Conservation (phyloP, 2,888 invertebrate genomes). For the Rotaria macrura region DNA sequence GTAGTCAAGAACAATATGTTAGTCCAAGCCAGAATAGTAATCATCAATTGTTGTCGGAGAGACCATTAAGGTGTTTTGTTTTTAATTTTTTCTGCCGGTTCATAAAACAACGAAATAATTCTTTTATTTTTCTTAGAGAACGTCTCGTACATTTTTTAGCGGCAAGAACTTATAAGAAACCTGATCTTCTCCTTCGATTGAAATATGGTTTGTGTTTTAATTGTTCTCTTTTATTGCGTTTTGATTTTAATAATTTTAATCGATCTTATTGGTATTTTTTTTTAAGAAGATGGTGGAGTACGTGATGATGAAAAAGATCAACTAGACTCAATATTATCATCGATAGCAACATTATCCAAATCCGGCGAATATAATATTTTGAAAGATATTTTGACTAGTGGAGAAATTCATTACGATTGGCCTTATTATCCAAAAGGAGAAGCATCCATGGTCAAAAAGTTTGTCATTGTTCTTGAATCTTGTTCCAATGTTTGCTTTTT, state of each 20-base stretch:
- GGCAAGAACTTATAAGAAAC: neutral
- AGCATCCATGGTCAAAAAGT: neutral
- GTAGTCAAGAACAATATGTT: neutral
- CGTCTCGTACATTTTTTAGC: neutral
- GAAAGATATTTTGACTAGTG: neutral
- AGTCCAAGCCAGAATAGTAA: neutral
- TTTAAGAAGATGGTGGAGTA: neutral
- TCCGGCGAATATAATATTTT: neutral
- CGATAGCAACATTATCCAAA: neutral
- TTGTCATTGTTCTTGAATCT: neutral
- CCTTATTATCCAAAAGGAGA: neutral
- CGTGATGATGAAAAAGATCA: neutral
- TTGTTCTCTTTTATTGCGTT: too few relatives aligned
- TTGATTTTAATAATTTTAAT: neutral
- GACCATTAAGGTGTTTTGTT: neutral
- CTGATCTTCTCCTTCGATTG: neutral
- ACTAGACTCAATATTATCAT: neutral
- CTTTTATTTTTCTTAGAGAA: too few relatives aligned
- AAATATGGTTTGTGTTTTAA: neutral
- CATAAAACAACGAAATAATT: too few relatives aligned
- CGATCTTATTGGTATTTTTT: neutral
- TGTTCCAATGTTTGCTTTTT: too few relatives aligned
- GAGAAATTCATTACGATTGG: neutral
- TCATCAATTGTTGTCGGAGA: neutral
- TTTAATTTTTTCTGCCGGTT: neutral